Evolutionary conservation across 2,888 invertebrate species (phyloP).

Genomic region (Microplitis deprimator): DNA sequence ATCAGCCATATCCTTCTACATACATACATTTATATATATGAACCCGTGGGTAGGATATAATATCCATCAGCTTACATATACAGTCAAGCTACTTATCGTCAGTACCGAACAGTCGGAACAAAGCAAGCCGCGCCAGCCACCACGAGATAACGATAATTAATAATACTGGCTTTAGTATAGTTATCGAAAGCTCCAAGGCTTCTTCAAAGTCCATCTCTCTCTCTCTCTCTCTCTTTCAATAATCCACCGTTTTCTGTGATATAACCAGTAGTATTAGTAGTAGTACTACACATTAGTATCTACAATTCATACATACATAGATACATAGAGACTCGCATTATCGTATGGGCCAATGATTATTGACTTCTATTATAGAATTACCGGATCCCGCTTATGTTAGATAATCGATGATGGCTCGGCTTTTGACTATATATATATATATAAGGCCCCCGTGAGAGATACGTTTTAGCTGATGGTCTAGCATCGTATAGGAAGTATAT

Average conservation of each 20-base stretch:
- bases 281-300: neutral
- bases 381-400: neutral
- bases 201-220: constrained; percentile 6
- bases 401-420: neutral
- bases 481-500: neutral
- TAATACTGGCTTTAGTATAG: constrained; percentile 56
- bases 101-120: constrained; percentile 21
- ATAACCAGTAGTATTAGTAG: neutral
- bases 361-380: neutral
- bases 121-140: constrained; percentile 42
- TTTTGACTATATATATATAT: neutral
- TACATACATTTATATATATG: neutral
- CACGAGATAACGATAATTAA: constrained; percentile 62
- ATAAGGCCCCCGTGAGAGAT: neutral
- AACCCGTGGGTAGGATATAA: neutral
- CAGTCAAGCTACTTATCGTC: constrained; percentile 30
- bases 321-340: neutral
- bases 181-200: constrained; percentile 53
- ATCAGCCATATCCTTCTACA: neutral
- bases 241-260: neutral
- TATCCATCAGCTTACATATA: neutral
- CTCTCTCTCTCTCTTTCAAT: neutral
- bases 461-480: neutral
- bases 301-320: neutral
- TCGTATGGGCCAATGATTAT: neutral